These are phyloP conservation scores for Pardosa pseudoannulata DNA, from an alignment of 2,888 invertebrate species.

Conservation along the genomic window DNA sequence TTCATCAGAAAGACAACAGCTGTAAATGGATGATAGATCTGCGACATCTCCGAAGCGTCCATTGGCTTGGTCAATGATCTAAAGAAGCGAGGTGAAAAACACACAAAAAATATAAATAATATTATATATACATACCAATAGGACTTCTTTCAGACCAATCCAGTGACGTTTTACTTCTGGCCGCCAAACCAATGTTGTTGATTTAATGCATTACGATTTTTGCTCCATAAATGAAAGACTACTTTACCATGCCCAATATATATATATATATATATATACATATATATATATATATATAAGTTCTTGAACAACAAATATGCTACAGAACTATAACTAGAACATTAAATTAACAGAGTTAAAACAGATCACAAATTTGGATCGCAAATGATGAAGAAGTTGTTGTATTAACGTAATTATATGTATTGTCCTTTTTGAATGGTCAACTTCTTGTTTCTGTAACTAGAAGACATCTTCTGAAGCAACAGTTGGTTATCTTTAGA, in stretches of 20 bases:
- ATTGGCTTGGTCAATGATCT: not conserved
- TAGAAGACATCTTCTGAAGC: slow-evolving; percentile 42
- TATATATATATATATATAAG: too few relatives aligned
- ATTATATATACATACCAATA: not conserved
- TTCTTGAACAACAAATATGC: slow-evolving; percentile 32
- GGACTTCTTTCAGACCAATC: slow-evolving; percentile 11
- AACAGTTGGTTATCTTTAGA: slow-evolving; percentile 46
- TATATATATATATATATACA: too few relatives aligned
- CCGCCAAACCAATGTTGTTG: not conserved
- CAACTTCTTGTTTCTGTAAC: slow-evolving; percentile 55
- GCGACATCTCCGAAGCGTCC: not conserved
- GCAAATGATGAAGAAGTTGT: slow-evolving; percentile 49
- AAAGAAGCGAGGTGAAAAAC: not conserved
- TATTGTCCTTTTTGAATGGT: slow-evolving; percentile 67
- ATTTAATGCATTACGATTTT: slow-evolving; percentile 41
- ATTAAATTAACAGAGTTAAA: slow-evolving; percentile 15
- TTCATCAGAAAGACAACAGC: not conserved
- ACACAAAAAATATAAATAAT: too few relatives aligned
- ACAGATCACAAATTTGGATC: not conserved
- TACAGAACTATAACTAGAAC: slow-evolving; percentile 36
- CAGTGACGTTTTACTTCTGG: not conserved
- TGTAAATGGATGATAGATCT: not conserved
- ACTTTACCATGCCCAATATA: slow-evolving; percentile 4
- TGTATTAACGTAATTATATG: slow-evolving; percentile 68
- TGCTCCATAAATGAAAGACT: slow-evolving; percentile 31